A percentile compares a stretch with the other conserved stretches of the same genome.
Conservation (phyloP, 64 coral and sea anemone genomes). For the Pocillopora verrucosa region DNA sequence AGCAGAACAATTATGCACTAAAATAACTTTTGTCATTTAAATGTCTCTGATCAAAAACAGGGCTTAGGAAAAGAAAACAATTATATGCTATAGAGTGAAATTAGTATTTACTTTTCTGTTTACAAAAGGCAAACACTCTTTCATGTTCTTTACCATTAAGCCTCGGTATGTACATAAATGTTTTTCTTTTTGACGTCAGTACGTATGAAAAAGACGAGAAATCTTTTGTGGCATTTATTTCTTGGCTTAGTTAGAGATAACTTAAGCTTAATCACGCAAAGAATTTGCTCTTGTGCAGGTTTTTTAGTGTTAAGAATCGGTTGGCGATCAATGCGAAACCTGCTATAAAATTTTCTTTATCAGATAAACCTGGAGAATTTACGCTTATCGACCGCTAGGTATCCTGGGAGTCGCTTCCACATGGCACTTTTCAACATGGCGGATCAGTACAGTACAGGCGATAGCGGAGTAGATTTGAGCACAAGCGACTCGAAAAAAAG, state of each 20-base stretch:
- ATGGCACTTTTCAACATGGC: conserved; percentile 55
- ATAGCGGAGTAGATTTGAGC: conserved; percentile 1
- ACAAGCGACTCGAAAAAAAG: conserved; percentile 37
- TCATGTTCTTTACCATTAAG: background rate
- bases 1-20: background rate
- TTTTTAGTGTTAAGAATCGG: background rate
- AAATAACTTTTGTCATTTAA: background rate
- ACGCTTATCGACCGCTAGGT: conserved; percentile 9
- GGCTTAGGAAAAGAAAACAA: conserved; percentile 7
- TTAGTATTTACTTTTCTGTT: conserved; percentile 32
- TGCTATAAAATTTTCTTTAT: background rate
- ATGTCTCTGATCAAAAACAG: background rate
- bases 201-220: background rate
- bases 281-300: background rate
- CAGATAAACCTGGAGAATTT: background rate
- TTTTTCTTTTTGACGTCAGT: conserved; percentile 1
- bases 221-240: background rate
- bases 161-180: background rate
- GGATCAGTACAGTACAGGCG: conserved; percentile 27
- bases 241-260: background rate
- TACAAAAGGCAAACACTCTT: conserved; percentile 21
- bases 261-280: background rate
- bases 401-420: conserved; percentile 28
- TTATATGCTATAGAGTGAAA: conserved; percentile 8
- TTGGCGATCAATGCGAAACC: background rate